phyloP scores from a whole-genome alignment of 2,888 invertebrate genomes.

The Leuctra nigra region DNA sequence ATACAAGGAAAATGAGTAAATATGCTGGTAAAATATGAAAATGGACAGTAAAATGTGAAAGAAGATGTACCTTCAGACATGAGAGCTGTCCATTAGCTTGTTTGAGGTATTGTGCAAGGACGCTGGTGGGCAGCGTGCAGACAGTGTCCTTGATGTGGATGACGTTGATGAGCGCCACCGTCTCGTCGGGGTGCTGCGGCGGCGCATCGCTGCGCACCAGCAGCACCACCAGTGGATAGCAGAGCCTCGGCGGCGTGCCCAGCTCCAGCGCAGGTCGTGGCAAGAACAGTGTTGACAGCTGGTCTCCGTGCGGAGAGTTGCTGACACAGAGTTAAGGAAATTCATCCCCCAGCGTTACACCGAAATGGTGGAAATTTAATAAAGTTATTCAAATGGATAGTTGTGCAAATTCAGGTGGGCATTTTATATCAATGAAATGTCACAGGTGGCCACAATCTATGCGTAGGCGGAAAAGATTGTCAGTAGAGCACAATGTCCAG shows the following conservation, averaged over 20 bases:
- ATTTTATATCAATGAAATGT: too few species aligned
- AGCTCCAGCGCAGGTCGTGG: constrained; percentile 56
- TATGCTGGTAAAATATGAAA: too few species aligned
- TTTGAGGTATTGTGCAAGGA: constrained; percentile 79
- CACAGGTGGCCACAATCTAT: too few species aligned
- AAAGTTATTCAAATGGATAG: too few species aligned
- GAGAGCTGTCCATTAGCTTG: constrained; percentile 77
- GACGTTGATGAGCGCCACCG: constrained; percentile 72
- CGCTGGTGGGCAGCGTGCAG: constrained; percentile 71
- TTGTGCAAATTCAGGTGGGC: too few species aligned
- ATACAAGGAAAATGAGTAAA: background rate
- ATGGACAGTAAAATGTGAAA: too few species aligned
- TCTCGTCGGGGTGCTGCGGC: constrained; percentile 67
- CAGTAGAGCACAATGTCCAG: too few species aligned
- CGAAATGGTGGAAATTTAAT: too few species aligned
- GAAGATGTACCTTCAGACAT: constrained; percentile 64
- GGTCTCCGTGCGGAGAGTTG: constrained; percentile 57
- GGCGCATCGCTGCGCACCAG: constrained; percentile 59
- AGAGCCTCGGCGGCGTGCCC: constrained; percentile 65
- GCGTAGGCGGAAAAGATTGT: too few species aligned
- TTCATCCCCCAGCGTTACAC: too few species aligned
- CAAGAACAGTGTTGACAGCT: constrained; percentile 53
- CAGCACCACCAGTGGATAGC: constrained; percentile 72
- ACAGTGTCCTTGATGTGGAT: constrained; percentile 77
- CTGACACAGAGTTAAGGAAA: constrained; percentile 44